Evolutionary conservation across 1,140 invertebrate species (phyloP).

Genomic region (Trinorchestia longiramus): DNA sequence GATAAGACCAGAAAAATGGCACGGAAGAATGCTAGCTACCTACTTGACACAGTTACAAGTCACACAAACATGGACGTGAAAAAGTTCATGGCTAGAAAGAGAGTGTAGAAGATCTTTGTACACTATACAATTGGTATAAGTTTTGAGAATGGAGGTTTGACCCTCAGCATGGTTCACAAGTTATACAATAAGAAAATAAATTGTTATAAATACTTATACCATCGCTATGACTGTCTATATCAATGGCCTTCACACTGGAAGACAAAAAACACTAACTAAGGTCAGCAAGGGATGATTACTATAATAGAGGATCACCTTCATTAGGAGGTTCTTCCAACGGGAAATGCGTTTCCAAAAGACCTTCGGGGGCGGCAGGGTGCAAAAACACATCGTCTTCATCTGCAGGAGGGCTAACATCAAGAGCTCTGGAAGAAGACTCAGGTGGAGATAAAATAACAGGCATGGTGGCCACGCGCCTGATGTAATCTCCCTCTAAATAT

Average conservation of each 20-base stretch:
- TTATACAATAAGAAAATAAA: constrained; percentile 44
- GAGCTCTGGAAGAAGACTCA: background rate
- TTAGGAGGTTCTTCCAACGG: constrained; percentile 42
- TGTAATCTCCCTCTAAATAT: background rate
- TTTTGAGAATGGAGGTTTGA: background rate
- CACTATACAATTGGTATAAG: constrained; percentile 17
- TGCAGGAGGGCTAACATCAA: constrained; percentile 23
- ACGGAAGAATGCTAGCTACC: background rate
- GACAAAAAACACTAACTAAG: constrained; percentile 3
- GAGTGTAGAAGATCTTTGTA: constrained; percentile 31
- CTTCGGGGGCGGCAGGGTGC: background rate
- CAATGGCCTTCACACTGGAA: constrained; percentile 43
- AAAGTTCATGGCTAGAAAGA: background rate
- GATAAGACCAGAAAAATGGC: background rate
- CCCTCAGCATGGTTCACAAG: background rate
- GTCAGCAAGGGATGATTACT: background rate
- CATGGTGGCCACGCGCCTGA: constrained; percentile 13
- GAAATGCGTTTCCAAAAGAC: constrained; percentile 57
- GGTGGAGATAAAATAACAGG: constrained; percentile 15
- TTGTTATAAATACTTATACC: constrained; percentile 16
- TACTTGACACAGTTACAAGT: background rate
- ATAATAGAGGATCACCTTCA: constrained; percentile 47
- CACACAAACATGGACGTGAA: constrained; percentile 1
- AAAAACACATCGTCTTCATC: constrained; percentile 57
- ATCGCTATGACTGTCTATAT: constrained; percentile 1